Base-by-base conservation (phyloP, 2,888 invertebrate species). In the Andricus curvator region DNA sequence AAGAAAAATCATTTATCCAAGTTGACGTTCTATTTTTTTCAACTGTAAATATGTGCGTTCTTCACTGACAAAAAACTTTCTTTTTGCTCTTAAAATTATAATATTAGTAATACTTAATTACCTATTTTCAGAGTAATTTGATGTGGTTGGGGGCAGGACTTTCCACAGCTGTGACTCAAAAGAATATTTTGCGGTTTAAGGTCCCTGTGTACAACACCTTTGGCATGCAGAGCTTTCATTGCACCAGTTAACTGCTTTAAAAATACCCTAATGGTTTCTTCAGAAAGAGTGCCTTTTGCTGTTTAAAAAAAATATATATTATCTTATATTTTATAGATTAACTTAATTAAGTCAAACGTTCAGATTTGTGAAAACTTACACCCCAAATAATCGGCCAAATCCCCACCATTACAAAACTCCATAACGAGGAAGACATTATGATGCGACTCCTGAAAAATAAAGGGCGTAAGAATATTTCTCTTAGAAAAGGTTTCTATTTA, bases 391-490 rank as follows among this genome's bases (percentile, higher is more conserved):
- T 99, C 99, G 29, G 99, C 99, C 93, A 99, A 94, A 94, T 99
- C 99, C 33, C 99, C 99, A 76, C 99, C 99, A 95, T 99, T 99
- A 94, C 99, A 99, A 93, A 98, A 99, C 97, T 99, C 99, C 99
- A 99, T 99, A 89, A 99, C 98, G 89, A 99, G 96, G 94, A 97
- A 99, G 86, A 99, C 99, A 94, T 98, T 97, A 88, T 97, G 96
- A 85, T 96, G 95, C 82, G 98, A 98, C 94, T 99, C 99, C 95
- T 95, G 90, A 79, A 93, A 93, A 82, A 76, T 82, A 83, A 84
- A 82, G 70, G 33, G n/a, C 60, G 37, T 44, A 65, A 48, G 29
- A 70, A 56, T 13, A 67, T 51, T 48, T 11, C 33, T 67, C 62
- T 17, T 62, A 29, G 51, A 20, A 6, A 17, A 77, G 51, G n/a